Percentiles rank a stretch among this genome's conserved stretches.
phyloP scores from a whole-genome alignment of 37 sponge, comb jelly and placozoan genomes.

The Crambe crambe region DNA sequence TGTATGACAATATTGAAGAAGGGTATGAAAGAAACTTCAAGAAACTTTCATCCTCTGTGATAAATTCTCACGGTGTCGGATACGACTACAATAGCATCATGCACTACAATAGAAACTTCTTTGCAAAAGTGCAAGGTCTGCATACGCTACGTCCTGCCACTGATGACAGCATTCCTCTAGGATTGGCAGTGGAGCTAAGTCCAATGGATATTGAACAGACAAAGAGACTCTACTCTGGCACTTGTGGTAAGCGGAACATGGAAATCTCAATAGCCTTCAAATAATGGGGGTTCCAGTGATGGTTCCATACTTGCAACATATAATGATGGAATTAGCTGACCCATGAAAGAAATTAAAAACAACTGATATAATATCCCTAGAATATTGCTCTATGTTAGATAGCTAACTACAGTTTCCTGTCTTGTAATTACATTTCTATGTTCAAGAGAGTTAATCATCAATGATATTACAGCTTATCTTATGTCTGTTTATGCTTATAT shows the following conservation, averaged over 20 bases:
- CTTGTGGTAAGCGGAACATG: background rate
- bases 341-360: no score
- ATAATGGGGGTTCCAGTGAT: no score
- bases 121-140: background rate
- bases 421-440: no score
- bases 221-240: conserved; percentile 47
- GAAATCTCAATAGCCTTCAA: no score
- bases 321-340: no score
- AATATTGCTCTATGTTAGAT: no score
- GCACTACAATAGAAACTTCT: conserved; percentile 63
- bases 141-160: conserved; percentile 48
- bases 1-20: conserved; percentile 29
- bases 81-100: conserved; percentile 89
- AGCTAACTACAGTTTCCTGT: no score
- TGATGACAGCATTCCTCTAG: conserved; percentile 51
- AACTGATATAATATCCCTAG: no score
- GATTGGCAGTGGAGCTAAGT: conserved; percentile 52
- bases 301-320: no score
- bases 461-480: no score
- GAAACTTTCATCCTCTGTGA: background rate
- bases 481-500: no score
- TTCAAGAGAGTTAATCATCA: no score
- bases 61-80: conserved; percentile 63
- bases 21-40: conserved; percentile 43
- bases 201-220: conserved; percentile 65